Percentiles rank a stretch among this genome's conserved stretches.
Conservation (phyloP, 2,797 vertebrate genomes). For the Cygnus olor region DNA sequence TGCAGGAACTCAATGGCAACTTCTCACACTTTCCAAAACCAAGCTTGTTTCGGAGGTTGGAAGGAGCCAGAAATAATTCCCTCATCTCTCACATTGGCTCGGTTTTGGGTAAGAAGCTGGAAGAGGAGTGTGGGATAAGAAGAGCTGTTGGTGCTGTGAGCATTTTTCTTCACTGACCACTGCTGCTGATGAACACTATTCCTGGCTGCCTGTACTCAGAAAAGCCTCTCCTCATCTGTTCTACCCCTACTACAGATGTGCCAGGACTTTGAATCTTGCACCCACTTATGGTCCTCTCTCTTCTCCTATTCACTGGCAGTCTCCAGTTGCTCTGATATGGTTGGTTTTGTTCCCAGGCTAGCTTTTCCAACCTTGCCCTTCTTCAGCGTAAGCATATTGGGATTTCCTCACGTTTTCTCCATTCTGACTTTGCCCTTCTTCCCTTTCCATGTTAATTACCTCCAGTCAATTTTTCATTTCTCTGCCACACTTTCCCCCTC, state of each 20-base stretch:
- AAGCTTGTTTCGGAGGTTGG: background rate
- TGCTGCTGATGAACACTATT: background rate
- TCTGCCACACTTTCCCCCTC: background rate
- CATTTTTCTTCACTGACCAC: background rate
- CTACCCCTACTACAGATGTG: background rate
- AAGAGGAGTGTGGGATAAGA: background rate
- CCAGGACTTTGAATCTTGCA: background rate
- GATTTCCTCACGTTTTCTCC: slow-evolving; percentile 15
- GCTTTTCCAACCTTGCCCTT: background rate
- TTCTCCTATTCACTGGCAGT: background rate
- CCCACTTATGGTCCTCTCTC: background rate
- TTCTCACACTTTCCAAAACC: slow-evolving; percentile 2
- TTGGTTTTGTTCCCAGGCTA: background rate
- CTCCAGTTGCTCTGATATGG: background rate
- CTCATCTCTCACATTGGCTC: background rate
- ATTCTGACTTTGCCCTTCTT: background rate
- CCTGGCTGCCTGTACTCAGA: background rate
- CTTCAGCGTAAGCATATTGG: background rate
- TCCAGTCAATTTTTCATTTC: background rate
- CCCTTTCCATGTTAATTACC: background rate
- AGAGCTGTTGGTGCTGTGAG: background rate
- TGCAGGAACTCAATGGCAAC: background rate
- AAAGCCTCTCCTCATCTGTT: background rate
- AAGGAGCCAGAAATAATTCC: background rate
- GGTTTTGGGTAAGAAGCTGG: background rate